A percentile compares a stretch with the other conserved stretches of the same genome.
Evolutionary conservation across 2,888 invertebrate species (phyloP).

Genomic region (Cistogaster globosa): DNA sequence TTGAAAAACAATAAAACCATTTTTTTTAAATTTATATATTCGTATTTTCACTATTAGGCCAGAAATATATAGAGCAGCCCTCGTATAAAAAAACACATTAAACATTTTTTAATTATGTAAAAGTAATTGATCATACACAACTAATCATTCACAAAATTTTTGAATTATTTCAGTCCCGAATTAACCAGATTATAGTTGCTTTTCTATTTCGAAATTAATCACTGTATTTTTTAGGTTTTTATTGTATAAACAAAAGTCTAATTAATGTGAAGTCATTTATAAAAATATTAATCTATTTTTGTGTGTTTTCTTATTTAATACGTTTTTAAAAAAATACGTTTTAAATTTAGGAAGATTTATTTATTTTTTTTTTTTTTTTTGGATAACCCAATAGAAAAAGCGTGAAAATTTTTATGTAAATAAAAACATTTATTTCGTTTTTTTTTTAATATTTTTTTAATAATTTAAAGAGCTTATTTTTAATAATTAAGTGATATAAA

Average conservation of each 20-base stretch:
- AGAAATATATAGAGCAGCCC: too few relatives aligned
- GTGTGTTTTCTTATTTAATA: slow-evolving; percentile 18
- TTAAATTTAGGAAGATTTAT: too few relatives aligned
- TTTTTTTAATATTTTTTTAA: not conserved
- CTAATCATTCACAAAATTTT: not conserved
- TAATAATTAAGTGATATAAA: too few relatives aligned
- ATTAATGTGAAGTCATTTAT: slow-evolving; percentile 66
- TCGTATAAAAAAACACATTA: slow-evolving; percentile 3
- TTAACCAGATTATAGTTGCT: slow-evolving; percentile 17
- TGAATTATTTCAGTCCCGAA: slow-evolving; percentile 10
- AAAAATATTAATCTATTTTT: slow-evolving; percentile 54
- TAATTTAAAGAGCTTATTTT: too few relatives aligned
- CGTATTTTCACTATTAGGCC: too few relatives aligned
- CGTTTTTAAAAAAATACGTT: not conserved
- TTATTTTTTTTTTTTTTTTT: slow-evolving; percentile 5
- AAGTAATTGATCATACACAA: not conserved
- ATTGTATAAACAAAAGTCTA: slow-evolving; percentile 1
- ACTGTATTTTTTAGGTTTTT: slow-evolving; percentile 30
- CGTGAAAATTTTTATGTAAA: too few relatives aligned
- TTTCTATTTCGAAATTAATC: slow-evolving; percentile 28
- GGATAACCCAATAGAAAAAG: too few relatives aligned
- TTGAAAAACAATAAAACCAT: too few relatives aligned
- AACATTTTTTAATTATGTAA: slow-evolving; percentile 23
- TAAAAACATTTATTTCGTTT: too few relatives aligned
- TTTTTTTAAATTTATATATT: too few relatives aligned